Evolutionary conservation across 2,113 vertebrate species (phyloP).

Genomic region (Brienomyrus longianalis): DNA sequence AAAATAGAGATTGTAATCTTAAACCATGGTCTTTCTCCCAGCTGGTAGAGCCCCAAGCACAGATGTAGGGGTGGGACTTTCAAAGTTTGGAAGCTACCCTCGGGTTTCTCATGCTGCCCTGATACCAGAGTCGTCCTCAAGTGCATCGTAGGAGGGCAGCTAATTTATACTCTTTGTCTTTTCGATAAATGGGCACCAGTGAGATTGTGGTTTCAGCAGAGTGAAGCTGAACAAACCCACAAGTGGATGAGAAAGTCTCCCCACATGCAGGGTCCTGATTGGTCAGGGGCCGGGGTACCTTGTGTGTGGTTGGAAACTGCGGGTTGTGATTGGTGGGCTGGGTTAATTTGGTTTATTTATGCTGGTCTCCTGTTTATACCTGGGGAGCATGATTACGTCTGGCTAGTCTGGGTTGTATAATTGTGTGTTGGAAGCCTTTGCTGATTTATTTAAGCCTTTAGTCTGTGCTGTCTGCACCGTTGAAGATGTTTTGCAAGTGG

Average conservation of each 20-base stretch:
- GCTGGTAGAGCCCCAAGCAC: background rate
- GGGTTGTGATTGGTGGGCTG: background rate
- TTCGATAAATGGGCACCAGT: background rate
- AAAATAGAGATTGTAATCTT: constrained; percentile 16
- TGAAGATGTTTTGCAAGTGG: background rate
- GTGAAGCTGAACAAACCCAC: background rate
- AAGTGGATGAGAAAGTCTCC: background rate
- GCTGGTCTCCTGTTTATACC: background rate
- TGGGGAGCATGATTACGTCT: background rate
- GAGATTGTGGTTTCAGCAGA: background rate
- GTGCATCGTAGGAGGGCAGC: background rate
- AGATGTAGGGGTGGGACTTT: background rate
- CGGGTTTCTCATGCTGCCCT: background rate
- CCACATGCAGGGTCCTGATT: background rate
- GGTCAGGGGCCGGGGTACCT: background rate
- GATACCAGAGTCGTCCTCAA: background rate
- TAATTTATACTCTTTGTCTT: background rate
- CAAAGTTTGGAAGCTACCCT: background rate
- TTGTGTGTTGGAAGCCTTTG: background rate
- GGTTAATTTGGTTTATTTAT: constrained; percentile 2
- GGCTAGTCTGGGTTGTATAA: background rate
- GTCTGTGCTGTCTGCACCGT: background rate
- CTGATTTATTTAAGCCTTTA: background rate
- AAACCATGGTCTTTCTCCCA: background rate
- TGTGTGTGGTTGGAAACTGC: background rate